phyloP scores from a whole-genome alignment of 2,888 invertebrate species.

The Camptogramma bilineatum region DNA sequence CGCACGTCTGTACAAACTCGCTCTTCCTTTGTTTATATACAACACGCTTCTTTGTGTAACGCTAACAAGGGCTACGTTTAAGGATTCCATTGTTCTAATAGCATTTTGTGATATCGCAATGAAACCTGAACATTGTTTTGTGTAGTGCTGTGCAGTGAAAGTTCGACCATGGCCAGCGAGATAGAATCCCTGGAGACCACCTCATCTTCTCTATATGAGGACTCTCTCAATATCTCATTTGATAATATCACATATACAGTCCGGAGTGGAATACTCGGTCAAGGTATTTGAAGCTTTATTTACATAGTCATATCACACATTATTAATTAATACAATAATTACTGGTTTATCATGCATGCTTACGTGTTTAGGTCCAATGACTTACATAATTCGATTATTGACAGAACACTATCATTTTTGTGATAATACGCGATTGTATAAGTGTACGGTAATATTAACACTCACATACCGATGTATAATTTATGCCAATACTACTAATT shows the following conservation, averaged over 20 bases:
- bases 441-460: background rate
- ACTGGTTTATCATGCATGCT: constrained; percentile 32
- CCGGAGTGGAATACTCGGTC: constrained; percentile 83
- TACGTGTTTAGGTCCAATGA: constrained; percentile 30
- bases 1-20: constrained; percentile 55
- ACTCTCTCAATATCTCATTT: constrained; percentile 88
- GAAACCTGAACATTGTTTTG: constrained; percentile 53
- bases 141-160: constrained; percentile 54
- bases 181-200: constrained; percentile 72
- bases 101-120: constrained; percentile 46
- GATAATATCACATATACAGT: constrained; percentile 88
- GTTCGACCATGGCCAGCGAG: constrained; percentile 70
- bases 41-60: constrained; percentile 65
- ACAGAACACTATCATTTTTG: background rate
- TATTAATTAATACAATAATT: constrained; percentile 30
- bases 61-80: background rate
- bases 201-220: constrained; percentile 72
- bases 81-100: background rate
- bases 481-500: background rate
- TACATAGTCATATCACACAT: constrained; percentile 28
- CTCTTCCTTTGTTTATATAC: constrained; percentile 69
- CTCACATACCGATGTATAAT: background rate
- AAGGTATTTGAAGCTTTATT: constrained; percentile 71
- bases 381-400: constrained; percentile 12
- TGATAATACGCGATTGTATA: background rate